Conservation (phyloP, 2,888 invertebrate genomes). For the Hypena proboscidalis region DNA sequence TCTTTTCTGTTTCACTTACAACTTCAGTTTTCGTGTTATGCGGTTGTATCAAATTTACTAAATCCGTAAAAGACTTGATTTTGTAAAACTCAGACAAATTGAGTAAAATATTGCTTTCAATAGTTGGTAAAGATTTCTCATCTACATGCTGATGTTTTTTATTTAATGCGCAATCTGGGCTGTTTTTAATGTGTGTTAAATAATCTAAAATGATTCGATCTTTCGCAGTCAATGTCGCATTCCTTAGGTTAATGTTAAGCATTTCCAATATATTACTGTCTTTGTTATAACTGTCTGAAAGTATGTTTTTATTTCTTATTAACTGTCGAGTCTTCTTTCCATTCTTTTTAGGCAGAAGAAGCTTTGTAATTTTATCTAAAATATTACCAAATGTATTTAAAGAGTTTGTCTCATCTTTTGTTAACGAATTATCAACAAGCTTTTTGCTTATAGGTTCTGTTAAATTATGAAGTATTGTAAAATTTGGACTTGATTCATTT, state of each 20-base stretch:
- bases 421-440: conserved; percentile 18
- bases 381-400: conserved; percentile 63
- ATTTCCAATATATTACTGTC: conserved; percentile 48
- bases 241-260: conserved; percentile 53
- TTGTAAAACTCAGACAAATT: conserved; percentile 74
- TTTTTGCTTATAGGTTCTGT: not conserved
- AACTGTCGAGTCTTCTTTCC: conserved; percentile 50
- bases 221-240: conserved; percentile 59
- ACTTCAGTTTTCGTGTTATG: not conserved
- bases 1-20: not conserved
- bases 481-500: conserved; percentile 19
- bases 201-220: conserved; percentile 73
- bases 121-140: conserved; percentile 34
- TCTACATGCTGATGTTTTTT: conserved; percentile 32
- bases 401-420: conserved; percentile 48
- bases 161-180: conserved; percentile 59
- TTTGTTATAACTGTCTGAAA: conserved; percentile 41
- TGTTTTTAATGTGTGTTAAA: conserved; percentile 60
- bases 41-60: conserved; percentile 56
- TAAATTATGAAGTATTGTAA: not conserved
- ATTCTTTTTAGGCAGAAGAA: conserved; percentile 61
- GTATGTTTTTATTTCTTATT: conserved; percentile 50
- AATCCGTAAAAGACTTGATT: conserved; percentile 69
- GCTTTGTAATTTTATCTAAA: conserved; percentile 67
- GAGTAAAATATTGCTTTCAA: conserved; percentile 66